Conservation (phyloP, 2,797 vertebrate genomes). For the Sorex maritimensis region DNA sequence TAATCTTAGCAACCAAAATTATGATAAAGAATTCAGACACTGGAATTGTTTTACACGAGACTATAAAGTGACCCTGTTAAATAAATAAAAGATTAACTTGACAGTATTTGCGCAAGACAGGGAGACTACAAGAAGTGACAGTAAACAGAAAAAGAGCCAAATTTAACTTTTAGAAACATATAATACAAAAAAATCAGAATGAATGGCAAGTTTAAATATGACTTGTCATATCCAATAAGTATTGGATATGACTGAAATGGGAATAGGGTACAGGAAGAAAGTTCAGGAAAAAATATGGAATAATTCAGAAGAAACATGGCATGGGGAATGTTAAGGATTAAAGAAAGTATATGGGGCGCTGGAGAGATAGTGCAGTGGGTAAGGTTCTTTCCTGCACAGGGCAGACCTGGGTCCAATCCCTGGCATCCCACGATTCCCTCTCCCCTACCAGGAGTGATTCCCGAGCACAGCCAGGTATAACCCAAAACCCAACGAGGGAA, state of each 20-base stretch:
- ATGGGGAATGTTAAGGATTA: not conserved
- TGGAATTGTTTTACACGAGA: not conserved
- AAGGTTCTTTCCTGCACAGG: no score
- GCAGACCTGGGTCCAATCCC: no score
- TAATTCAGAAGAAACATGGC: no score
- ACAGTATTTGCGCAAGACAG: not conserved
- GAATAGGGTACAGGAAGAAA: constrained; percentile 8
- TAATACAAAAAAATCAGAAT: constrained; percentile 12
- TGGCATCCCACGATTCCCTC: no score
- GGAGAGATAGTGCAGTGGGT: no score
- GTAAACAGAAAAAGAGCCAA: constrained; percentile 7
- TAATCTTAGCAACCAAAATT: not conserved
- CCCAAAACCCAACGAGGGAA: no score
- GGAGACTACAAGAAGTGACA: not conserved
- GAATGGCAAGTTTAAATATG: not conserved
- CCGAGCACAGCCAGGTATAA: no score
- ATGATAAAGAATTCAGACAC: not conserved
- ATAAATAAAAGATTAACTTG: constrained; percentile 29
- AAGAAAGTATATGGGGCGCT: not conserved
- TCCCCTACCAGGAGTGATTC: no score
- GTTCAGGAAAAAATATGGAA: not conserved
- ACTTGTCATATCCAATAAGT: no score
- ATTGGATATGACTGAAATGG: not conserved
- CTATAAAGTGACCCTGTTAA: not conserved
- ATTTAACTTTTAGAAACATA: not conserved